Conservation (phyloP, 92 coral and sea anemone species). For the Epizoanthus rinbou region DNA sequence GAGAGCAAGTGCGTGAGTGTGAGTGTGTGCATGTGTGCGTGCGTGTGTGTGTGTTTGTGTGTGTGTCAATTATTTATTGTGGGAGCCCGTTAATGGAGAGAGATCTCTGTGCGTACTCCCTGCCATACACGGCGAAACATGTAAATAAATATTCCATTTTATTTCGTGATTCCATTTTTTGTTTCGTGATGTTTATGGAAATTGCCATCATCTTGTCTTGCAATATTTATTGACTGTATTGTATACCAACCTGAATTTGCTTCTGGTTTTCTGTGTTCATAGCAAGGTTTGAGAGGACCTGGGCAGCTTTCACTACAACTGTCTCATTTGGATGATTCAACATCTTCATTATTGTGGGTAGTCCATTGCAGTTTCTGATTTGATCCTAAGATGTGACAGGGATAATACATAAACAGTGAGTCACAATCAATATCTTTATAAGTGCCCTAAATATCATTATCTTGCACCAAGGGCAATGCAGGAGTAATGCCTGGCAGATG, state of each 20-base stretch:
- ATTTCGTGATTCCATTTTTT: no score
- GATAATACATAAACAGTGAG: background rate
- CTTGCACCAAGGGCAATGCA: background rate
- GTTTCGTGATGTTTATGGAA: no score
- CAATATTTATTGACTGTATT: background rate
- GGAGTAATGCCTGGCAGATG: no score
- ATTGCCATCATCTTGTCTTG: no score
- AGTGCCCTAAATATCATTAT: background rate
- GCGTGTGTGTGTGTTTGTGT: no score
- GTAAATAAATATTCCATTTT: no score
- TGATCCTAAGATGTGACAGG: conserved; percentile 49
- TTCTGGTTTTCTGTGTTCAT: conserved; percentile 76
- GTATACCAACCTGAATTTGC: conserved; percentile 55
- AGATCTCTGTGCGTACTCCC: no score
- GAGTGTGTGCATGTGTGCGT: no score
- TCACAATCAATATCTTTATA: background rate
- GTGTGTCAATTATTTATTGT: no score
- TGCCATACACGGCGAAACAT: no score
- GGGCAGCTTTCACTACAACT: conserved; percentile 63
- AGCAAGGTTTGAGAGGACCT: conserved; percentile 75
- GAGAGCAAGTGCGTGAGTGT: no score
- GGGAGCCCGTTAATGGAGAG: no score
- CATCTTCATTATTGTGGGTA: conserved; percentile 53
- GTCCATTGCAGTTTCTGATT: conserved; percentile 68
- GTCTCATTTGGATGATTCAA: conserved; percentile 45